phyloP scores from a whole-genome alignment of 2,113 vertebrate genomes.

The Oreochromis tanganicae region DNA sequence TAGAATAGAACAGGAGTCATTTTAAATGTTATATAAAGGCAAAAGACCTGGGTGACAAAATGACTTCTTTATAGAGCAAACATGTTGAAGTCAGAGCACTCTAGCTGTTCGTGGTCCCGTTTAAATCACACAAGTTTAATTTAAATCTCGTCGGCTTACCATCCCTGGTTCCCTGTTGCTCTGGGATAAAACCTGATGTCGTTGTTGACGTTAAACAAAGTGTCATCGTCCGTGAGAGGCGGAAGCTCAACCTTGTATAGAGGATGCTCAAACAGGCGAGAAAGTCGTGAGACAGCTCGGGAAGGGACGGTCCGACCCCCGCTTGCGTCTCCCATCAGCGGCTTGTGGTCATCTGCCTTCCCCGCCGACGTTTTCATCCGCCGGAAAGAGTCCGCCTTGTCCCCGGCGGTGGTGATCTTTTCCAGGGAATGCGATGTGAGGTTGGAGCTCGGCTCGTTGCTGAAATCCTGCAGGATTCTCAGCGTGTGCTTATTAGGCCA shows the following conservation, averaged over 20 bases:
- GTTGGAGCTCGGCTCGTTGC: constrained; percentile 86
- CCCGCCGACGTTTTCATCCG: constrained; percentile 14
- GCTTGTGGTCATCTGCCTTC: constrained; percentile 50
- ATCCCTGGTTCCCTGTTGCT: constrained; percentile 79
- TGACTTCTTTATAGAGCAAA: background rate
- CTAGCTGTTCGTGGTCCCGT: background rate
- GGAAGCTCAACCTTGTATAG: constrained; percentile 77
- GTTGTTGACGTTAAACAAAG: constrained; percentile 88
- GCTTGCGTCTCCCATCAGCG: constrained; percentile 56
- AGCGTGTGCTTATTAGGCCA: constrained; percentile 92
- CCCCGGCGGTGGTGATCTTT: constrained; percentile 66
- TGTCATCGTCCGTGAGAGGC: constrained; percentile 80
- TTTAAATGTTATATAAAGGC: background rate
- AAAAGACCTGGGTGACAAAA: background rate
- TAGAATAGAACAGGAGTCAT: background rate
- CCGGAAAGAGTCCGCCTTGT: constrained; percentile 40
- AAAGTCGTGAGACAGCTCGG: constrained; percentile 64
- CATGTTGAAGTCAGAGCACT: background rate
- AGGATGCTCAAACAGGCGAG: constrained; percentile 81
- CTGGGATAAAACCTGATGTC: constrained; percentile 89
- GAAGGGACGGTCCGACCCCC: constrained; percentile 18
- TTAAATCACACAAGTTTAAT: background rate
- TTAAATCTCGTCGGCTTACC: constrained; percentile 73
- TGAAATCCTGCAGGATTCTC: constrained; percentile 88
- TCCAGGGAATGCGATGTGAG: constrained; percentile 83